A percentile compares a stretch with the other conserved stretches of the same genome.
These are phyloP conservation scores for Hylyphantes graminicola DNA, from an alignment of 1,140 invertebrate species.

Conservation along the genomic window DNA sequence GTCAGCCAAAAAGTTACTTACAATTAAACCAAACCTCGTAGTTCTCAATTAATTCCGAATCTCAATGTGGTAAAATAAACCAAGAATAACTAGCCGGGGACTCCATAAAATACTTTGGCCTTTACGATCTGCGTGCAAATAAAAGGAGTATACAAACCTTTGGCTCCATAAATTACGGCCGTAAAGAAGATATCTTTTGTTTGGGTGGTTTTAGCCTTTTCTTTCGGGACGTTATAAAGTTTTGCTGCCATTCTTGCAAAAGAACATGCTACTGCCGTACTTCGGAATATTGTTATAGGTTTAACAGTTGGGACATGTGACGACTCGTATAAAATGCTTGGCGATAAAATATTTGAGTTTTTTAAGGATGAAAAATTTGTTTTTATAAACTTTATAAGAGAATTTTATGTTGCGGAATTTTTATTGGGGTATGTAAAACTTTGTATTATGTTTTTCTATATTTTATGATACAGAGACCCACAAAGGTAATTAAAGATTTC, in stretches of 20 bases:
- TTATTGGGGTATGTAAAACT: no score
- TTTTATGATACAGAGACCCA: no score
- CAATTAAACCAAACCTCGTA: no score
- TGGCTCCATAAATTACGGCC: constrained; percentile 38
- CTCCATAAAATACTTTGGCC: constrained; percentile 33
- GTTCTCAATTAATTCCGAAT: no score
- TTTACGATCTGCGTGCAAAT: constrained; percentile 23
- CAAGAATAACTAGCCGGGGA: background rate
- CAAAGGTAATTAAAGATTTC: no score
- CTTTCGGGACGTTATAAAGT: background rate
- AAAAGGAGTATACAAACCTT: constrained; percentile 13
- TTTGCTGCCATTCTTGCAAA: background rate
- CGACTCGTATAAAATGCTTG: constrained; percentile 9
- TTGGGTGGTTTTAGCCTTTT: background rate
- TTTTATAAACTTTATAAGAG: no score
- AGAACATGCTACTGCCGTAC: background rate
- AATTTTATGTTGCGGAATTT: no score
- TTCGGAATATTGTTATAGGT: constrained; percentile 24
- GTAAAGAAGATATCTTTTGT: constrained; percentile 13
- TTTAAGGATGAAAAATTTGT: no score
- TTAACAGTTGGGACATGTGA: constrained; percentile 1
- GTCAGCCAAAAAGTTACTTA: no score
- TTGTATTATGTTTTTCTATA: no score
- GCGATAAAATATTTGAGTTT: background rate
- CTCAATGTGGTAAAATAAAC: background rate